phyloP scores from a whole-genome alignment of 2,797 vertebrate species.

The Characodon lateralis region DNA sequence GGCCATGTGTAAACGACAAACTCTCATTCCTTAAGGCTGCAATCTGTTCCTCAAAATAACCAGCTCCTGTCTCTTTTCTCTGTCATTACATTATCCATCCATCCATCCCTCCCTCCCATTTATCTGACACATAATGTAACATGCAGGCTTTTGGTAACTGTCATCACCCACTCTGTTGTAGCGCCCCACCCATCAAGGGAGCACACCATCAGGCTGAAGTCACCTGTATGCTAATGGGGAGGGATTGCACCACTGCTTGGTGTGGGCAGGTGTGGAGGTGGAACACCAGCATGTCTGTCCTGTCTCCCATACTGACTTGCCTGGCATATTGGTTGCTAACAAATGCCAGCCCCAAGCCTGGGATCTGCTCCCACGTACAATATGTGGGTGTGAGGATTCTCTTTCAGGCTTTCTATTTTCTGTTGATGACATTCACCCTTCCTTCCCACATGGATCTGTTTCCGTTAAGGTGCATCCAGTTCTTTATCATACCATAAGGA shows the following conservation, averaged over 20 bases:
- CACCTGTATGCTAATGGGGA: slow-evolving; percentile 76
- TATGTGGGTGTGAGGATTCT: slow-evolving; percentile 76
- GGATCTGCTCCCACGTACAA: slow-evolving; percentile 73
- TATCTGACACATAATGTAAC: slow-evolving; percentile 64
- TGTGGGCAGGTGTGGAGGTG: slow-evolving; percentile 64
- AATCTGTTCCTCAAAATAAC: slow-evolving; percentile 51
- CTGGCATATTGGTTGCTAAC: slow-evolving; percentile 66
- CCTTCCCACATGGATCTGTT: slow-evolving; percentile 56
- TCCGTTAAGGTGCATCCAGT: slow-evolving; percentile 45
- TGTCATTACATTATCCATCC: slow-evolving; percentile 32
- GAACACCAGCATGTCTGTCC: slow-evolving; percentile 41
- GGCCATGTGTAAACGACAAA: slow-evolving; percentile 37
- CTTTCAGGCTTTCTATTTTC: slow-evolving; percentile 62
- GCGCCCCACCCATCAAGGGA: slow-evolving; percentile 41
- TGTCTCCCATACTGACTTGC: slow-evolving; percentile 55
- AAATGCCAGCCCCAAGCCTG: slow-evolving; percentile 76
- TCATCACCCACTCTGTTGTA: slow-evolving; percentile 47
- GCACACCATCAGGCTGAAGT: slow-evolving; percentile 44
- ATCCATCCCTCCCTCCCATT: slow-evolving; percentile 24
- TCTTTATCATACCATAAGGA: slow-evolving; percentile 22
- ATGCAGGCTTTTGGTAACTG: slow-evolving; percentile 49
- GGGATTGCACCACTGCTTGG: slow-evolving; percentile 57
- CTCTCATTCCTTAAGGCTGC: slow-evolving; percentile 21
- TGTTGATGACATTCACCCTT: slow-evolving; percentile 56
- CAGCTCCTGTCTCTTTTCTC: slow-evolving; percentile 30